Base-by-base conservation (phyloP, 2,113 vertebrate genomes). In the Tachycineta bicolor region DNA sequence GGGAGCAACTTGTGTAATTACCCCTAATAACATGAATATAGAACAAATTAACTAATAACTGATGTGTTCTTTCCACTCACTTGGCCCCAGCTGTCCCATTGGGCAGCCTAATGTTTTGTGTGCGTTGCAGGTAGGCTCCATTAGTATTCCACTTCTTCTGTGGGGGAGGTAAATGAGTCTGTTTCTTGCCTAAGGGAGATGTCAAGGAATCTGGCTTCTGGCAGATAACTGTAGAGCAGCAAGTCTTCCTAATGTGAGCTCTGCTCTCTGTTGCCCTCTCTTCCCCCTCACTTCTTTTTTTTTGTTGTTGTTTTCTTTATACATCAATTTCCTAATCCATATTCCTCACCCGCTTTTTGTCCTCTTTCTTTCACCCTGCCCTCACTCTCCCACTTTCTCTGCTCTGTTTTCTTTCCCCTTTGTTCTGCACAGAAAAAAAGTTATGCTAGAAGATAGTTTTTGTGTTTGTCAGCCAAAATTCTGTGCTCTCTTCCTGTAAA, bases 401-500 rank as follows among this genome's bases (percentile, higher is more conserved):
- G 11, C 39, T 70, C 49, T 80, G 15, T 77, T 69, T 89, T 28
- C 43, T 81, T 56, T 90, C 47, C 59, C 28, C 26, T 82, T 86
- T 81, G 52, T 87, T 74, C 49, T 76, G 17, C 58, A 52, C 20
- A 85, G 83, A n/a, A 75, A 83, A 83, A 34, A 43, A 64, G 31
- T 67, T 79, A 21, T 59, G 73, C 59, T 84, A 69, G 37, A 86
- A 81, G 50, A 88, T 75, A 60, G 17, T 65, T 91, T 39, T 89
- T 6, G 24, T 8, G 1, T 88, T 83, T 89, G 44, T 89, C 62
- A 81, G 64, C 65, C 76, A 95, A 93, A 79, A 79, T 95, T 81
- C 68, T 91, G 29, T 71, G n/a, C 58, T 83, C 37, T 77, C 71
- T 97, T 96, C 91, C 81, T 97, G 94, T 94, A 95, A 97, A 96